Evolutionary conservation across 1,140 invertebrate genomes (phyloP).

Genomic region (Meteorus sp.): DNA sequence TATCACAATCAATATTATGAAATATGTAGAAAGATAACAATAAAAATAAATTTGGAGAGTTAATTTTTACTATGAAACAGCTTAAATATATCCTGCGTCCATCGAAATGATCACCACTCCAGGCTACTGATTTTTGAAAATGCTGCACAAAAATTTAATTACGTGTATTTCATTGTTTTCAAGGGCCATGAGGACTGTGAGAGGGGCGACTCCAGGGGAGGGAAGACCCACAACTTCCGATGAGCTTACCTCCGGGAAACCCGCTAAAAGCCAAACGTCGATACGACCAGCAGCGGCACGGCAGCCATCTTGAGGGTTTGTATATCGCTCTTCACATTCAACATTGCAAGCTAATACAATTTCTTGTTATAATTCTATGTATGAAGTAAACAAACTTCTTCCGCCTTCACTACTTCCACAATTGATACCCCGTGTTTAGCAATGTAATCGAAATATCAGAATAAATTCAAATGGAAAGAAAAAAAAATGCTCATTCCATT

Average conservation of each 20-base stretch:
- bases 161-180: constrained; percentile 56
- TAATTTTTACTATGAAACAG: no score
- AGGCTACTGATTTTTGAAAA: neutral
- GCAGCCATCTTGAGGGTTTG: constrained; percentile 57
- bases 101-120: no score
- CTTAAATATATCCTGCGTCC: no score
- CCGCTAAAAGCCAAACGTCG: constrained; percentile 57
- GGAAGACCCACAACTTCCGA: constrained; percentile 58
- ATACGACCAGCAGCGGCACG: constrained; percentile 41
- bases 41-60: no score
- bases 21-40: no score
- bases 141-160: constrained; percentile 48
- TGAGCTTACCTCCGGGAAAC: constrained; percentile 60
- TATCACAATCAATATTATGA: no score
- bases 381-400: constrained; percentile 13
- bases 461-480: no score
- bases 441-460: no score
- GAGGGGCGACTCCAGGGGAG: constrained; percentile 49
- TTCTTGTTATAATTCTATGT: constrained; percentile 10
- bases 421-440: no score
- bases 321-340: constrained; percentile 37
- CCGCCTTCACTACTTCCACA: neutral
- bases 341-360: constrained; percentile 23
- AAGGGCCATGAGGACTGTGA: constrained; percentile 42
- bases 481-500: no score